Percentiles rank a stretch among this genome's conserved stretches.
Evolutionary conservation across 2,113 vertebrate species (phyloP).

Genomic region (Crotalus viridis): DNA sequence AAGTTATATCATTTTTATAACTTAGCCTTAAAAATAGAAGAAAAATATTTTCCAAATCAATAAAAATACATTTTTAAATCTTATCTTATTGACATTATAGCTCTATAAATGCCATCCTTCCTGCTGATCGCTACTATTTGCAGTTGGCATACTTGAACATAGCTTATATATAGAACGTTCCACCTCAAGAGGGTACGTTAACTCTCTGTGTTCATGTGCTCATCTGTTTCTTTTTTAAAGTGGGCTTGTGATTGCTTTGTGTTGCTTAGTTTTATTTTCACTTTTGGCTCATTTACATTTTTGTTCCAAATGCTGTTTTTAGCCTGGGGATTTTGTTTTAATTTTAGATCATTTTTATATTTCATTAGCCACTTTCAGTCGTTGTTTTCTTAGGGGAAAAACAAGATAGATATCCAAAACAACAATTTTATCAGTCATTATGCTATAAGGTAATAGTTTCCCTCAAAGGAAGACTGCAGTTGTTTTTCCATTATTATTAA

Average conservation of each 20-base stretch:
- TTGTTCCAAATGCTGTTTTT: background rate
- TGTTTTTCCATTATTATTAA: background rate
- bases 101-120: background rate
- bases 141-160: background rate
- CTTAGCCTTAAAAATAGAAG: slow-evolving; percentile 4
- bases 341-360: background rate
- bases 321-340: background rate
- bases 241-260: background rate
- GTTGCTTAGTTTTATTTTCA: background rate
- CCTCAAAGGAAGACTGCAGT: accelerated
- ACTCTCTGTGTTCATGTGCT: background rate
- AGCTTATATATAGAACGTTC: background rate
- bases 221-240: background rate
- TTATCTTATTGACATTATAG: background rate
- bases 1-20: background rate
- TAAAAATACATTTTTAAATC: background rate
- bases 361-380: background rate
- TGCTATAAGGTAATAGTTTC: background rate
- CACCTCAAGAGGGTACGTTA: background rate
- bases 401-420: background rate
- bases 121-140: background rate
- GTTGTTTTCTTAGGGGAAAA: background rate
- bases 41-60: slow-evolving; percentile 8
- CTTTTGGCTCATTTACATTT: background rate
- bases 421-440: background rate